A percentile compares a stretch with the other conserved stretches of the same genome.
Conservation (phyloP, 2,113 vertebrate species). For the Dermatemys mawii region DNA sequence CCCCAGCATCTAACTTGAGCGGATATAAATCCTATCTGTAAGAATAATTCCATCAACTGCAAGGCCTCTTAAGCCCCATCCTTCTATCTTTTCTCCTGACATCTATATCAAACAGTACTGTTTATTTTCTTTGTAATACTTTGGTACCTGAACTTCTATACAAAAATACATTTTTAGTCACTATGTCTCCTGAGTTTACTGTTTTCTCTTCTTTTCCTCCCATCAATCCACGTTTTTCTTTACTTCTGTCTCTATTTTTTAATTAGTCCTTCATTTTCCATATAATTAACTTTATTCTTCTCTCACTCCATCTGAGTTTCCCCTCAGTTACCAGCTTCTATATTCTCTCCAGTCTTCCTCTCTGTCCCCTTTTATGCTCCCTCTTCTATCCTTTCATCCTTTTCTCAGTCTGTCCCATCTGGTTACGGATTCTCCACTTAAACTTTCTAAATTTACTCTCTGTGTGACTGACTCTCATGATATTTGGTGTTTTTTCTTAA, state of each 20-base stretch:
- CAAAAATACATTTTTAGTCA: not conserved
- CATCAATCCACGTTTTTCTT: not conserved
- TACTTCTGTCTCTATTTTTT: not conserved
- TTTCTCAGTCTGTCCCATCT: not conserved
- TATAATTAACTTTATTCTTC: not conserved
- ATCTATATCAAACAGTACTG: not conserved
- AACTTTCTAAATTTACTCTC: not conserved
- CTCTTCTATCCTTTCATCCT: not conserved
- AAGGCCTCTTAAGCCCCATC: not conserved
- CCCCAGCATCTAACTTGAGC: not conserved
- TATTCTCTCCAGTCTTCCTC: not conserved
- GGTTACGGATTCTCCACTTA: not conserved
- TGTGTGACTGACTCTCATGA: not conserved
- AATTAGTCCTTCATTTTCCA: not conserved
- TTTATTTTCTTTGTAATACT: not conserved
- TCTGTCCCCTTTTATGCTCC: not conserved
- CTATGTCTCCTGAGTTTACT: not conserved
- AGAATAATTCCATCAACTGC: not conserved
- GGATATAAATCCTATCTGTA: not conserved
- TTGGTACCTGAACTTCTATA: not conserved
- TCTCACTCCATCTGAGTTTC: not conserved
- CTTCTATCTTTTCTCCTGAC: not conserved
- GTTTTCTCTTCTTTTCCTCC: not conserved
- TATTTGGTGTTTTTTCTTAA: not conserved
- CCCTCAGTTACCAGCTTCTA: not conserved